These are phyloP conservation scores for Heliothis virescens DNA, from an alignment of 1,140 invertebrate genomes.

Conservation along the genomic window DNA sequence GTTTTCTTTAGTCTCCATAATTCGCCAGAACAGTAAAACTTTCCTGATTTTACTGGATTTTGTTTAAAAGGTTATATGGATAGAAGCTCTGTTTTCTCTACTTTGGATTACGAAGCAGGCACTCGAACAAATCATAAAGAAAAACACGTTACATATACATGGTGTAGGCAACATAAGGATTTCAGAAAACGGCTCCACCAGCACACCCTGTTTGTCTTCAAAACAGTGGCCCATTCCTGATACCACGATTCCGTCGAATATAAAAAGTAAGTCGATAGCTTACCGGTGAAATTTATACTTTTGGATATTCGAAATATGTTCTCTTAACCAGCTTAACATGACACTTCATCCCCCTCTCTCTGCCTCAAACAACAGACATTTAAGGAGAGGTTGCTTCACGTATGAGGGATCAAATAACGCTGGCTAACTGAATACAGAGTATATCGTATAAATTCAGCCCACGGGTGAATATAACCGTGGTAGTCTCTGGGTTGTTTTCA, in stretches of 20 bases:
- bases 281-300: conserved; percentile 84
- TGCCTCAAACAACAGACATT: not conserved
- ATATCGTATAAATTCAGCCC: conserved; percentile 84
- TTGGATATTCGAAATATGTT: conserved; percentile 85
- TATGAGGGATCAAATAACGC: conserved; percentile 58
- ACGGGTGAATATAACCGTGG: conserved; percentile 83
- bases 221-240: conserved; percentile 80
- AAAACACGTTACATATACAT: conserved; percentile 43
- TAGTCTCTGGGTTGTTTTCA: conserved; percentile 84
- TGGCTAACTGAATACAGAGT: conserved; percentile 72
- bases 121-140: conserved; percentile 46
- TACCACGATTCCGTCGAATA: conserved; percentile 80
- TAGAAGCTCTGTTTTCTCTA: not conserved
- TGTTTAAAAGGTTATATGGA: not conserved
- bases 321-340: conserved; percentile 56
- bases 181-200: conserved; percentile 45
- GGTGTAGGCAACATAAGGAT: conserved; percentile 26
- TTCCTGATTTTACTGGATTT: conserved; percentile 5
- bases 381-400: conserved; percentile 41
- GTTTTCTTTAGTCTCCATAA: no score
- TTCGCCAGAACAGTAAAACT: not conserved
- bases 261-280: conserved; percentile 86
- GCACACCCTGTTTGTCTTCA: conserved; percentile 79
- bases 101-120: conserved; percentile 19
- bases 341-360: conserved; percentile 37